Conservation (phyloP, 2,113 vertebrate genomes). For the Pongo pygmaeus region DNA sequence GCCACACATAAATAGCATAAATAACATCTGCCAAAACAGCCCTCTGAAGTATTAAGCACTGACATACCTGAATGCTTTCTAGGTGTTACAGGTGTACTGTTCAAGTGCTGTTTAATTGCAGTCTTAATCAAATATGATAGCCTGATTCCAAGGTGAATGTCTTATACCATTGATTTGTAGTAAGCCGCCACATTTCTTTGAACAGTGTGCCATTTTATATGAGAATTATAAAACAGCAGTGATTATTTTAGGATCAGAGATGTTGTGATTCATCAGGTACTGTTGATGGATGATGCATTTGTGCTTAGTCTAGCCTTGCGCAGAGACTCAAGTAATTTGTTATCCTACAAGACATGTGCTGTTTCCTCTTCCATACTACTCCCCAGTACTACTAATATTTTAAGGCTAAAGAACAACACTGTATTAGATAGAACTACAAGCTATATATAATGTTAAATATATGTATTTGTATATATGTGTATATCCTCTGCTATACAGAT, state of each 20-base stretch:
- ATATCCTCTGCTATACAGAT: neutral
- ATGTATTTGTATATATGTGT: neutral
- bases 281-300: neutral
- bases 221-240: neutral
- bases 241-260: slow-evolving; percentile 14
- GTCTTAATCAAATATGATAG: neutral
- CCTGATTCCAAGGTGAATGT: neutral
- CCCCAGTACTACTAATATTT: neutral
- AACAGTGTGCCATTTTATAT: neutral
- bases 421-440: neutral
- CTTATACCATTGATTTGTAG: neutral
- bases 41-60: neutral
- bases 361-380: neutral
- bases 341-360: neutral
- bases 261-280: neutral
- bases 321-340: neutral
- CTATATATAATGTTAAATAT: neutral
- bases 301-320: neutral
- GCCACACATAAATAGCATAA: neutral
- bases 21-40: neutral
- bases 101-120: neutral
- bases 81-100: neutral
- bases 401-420: neutral
- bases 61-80: neutral
- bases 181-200: slow-evolving; percentile 9